Base-by-base conservation (phyloP, 2,888 invertebrate species). In the Onchidella celtica region DNA sequence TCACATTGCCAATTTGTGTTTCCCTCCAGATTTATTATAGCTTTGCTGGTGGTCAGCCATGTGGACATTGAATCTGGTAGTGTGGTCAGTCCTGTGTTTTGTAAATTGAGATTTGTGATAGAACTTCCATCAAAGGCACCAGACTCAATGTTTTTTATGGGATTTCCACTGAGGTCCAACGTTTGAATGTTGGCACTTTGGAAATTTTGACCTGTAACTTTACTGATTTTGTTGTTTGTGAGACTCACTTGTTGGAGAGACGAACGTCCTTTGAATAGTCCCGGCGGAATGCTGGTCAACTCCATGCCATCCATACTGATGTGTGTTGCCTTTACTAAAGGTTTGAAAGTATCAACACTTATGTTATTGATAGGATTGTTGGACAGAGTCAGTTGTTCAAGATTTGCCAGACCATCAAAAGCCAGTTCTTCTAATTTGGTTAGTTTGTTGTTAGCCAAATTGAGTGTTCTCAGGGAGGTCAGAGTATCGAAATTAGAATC, bases 1-100 rank as follows among this genome's bases (percentile, higher is more conserved):
- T 87, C 86, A 83, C 90, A 90, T 59, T 72, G 34, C 87, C 88
- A 88, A 76, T 80, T 59, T 82, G 68, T 36, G 36, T 34, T 57
- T 17, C 57, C 24, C 47, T 38, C 24, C 66, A 76, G 11, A 38
- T 74, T 65, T 24, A 78, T 17, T 4, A 38, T 24, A 6, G 68
- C 47, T 0, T 59, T 65, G 14, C 59, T 57, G 3, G 47, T 27
- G n/a, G 32, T 11, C 68, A 89, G 65, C 75, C 85, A 84, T 9
- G 63, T 63, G 40, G 83, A 34, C 79, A 87, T 81, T 14, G 82
- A 80, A 55, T 70, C 77, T 59, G 88, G 88, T 47, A 88, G 73
- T 32, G 85, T 78, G n/a, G 75, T 83, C 29, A 89, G 79, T 11
- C 69, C 65, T 34, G 87, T 88, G 55, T 85, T 79, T 36, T 80